Evolutionary conservation across 2,888 invertebrate species (phyloP), one percentile per base, ranked within the genome.

Genomic region (Eremobia ochroleuca): DNA sequence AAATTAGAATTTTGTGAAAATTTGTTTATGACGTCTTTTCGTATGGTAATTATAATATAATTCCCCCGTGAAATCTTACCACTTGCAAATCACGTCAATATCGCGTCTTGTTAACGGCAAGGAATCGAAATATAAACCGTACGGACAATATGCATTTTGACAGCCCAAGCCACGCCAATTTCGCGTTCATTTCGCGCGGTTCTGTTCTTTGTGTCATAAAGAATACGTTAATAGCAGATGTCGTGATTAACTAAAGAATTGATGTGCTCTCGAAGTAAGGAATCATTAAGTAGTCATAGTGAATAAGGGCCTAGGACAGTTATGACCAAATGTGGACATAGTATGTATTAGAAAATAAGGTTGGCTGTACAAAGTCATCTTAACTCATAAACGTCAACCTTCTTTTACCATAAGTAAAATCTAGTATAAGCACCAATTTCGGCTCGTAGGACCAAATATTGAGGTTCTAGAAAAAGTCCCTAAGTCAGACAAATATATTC

Each of bases 401-500:
- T 18, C 4, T 74, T n/a, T 37, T 37, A 58, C 34, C n/a, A n/a
- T 21, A 15, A 73, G 21, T 40, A 52, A 37, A n/a, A 49, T 55
- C 11, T 40, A 21, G 15, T 74, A 21, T n/a, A 31, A 25, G 25
- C 11, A 43, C 37, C 37, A 46, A 75, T 46, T 76, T 55, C n/a
- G 11, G 8, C 46, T 31, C 25, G n/a, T 25, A 40, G 13, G 0
- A 15, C 18, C n/a, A 28, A 65, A 76, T 40, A 65, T 76, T 58
- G 77, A 34, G 43, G 64, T 82, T 65, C 49, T 28, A 52, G 34
- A 52, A 82, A 65, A 77, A 82, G 43, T 82, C 34, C 62, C 78
- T 49, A 68, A 78, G 66, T 67, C 58, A 80, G 85, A 70, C 65
- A 84, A 81, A 84, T 66, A 79, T 79, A 66, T 79, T 84, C 65